These are phyloP conservation scores for Dicerorhinus sumatrensis DNA, from an alignment of 2,113 vertebrate genomes.

Conservation along the genomic window DNA sequence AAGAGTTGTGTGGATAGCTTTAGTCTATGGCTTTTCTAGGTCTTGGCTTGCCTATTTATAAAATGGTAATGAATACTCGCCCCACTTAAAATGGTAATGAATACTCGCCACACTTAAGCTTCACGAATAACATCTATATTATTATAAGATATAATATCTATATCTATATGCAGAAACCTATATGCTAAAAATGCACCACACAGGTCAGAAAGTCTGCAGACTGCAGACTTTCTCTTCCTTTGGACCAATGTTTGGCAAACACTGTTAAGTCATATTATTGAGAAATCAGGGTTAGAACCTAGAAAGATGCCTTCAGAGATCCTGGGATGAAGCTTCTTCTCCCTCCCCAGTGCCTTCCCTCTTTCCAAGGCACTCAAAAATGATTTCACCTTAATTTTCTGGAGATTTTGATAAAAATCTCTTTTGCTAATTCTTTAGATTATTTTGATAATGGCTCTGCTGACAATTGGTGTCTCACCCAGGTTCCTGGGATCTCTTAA, in stretches of 20 bases:
- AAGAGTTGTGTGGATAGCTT: not conserved
- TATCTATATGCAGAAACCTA: not conserved
- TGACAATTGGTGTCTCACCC: not conserved
- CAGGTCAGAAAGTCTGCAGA: not conserved
- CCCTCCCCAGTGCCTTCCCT: rapidly evolving
- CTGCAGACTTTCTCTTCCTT: not conserved
- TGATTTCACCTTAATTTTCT: not conserved
- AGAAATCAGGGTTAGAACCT: not conserved
- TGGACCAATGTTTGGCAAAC: not conserved
- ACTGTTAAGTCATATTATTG: not conserved
- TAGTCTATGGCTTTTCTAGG: not conserved
- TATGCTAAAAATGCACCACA: not conserved
- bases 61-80: not conserved
- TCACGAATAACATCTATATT: not conserved
- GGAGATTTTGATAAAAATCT: not conserved
- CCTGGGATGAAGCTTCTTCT: not conserved
- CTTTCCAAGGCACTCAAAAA: not conserved
- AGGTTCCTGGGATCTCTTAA: not conserved
- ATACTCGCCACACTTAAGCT: not conserved
- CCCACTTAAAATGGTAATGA: not conserved
- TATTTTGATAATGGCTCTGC: not conserved
- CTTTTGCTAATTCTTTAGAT: not conserved
- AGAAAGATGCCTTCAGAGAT: not conserved
- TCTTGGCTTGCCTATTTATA: not conserved
- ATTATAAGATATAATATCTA: not conserved